These are phyloP conservation scores for Strix uralensis DNA, from an alignment of 2,113 vertebrate genomes.

Conservation along the genomic window DNA sequence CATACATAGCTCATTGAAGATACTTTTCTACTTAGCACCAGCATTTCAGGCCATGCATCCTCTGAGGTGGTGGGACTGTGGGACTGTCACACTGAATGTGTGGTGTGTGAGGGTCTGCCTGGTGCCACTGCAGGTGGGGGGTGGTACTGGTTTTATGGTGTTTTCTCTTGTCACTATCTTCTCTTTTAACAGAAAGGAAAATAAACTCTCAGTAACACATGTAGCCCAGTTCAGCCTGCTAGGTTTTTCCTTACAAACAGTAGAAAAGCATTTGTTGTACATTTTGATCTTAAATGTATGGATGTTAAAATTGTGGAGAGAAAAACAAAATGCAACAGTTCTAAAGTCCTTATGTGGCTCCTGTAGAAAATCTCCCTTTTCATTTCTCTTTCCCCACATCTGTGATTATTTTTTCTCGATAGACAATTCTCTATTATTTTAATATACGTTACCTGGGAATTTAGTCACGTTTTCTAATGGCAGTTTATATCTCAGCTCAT, in stretches of 20 bases:
- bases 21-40: not conserved
- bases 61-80: not conserved
- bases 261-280: not conserved
- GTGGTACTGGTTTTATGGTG: rapidly evolving
- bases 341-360: not conserved
- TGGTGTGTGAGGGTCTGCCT: not conserved
- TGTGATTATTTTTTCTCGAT: not conserved
- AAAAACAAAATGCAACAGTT: rapidly evolving
- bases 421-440: not conserved
- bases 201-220: not conserved
- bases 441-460: slow-evolving; percentile 81
- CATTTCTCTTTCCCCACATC: not conserved
- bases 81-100: not conserved
- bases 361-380: not conserved
- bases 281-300: not conserved
- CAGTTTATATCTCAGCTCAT: slow-evolving; percentile 86
- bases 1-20: not conserved
- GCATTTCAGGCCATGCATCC: not conserved
- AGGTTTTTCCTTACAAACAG: not conserved
- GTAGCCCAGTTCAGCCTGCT: not conserved
- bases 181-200: not conserved
- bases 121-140: rapidly evolving
- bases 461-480: slow-evolving; percentile 83
- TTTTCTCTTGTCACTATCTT: not conserved
- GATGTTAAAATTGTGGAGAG: not conserved